phyloP scores from a whole-genome alignment of 2,113 vertebrate genomes.

The Paedocypris sp. region DNA sequence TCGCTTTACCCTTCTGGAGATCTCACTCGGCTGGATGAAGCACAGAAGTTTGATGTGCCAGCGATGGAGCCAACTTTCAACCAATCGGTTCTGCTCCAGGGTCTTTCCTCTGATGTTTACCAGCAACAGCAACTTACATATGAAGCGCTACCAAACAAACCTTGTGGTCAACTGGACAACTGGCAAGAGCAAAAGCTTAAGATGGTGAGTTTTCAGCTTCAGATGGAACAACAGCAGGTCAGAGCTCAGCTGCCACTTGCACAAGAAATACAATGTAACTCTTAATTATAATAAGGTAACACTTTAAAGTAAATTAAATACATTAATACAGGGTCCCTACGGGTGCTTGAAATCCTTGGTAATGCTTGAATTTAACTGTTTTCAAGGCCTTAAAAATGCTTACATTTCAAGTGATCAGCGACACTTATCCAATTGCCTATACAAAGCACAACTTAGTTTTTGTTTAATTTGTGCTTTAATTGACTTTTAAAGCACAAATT shows the following conservation, averaged over 20 bases:
- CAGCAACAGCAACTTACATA: constrained; percentile 66
- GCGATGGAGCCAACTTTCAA: constrained; percentile 79
- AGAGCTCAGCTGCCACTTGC: background rate
- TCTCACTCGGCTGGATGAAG: constrained; percentile 61
- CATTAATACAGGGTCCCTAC: no score
- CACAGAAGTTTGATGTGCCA: constrained; percentile 76
- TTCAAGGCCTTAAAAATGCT: no score
- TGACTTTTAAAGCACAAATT: no score
- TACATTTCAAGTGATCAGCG: no score
- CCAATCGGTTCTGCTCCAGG: constrained; percentile 72
- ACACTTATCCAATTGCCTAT: no score
- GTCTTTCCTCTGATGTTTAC: constrained; percentile 67
- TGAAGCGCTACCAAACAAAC: constrained; percentile 54
- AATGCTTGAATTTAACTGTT: no score
- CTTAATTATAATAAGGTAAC: no score
- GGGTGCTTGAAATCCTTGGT: no score
- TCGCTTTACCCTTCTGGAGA: constrained; percentile 67
- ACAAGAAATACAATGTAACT: no score
- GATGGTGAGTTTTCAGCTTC: constrained; percentile 73
- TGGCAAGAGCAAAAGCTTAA: constrained; percentile 78
- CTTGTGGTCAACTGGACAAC: constrained; percentile 63
- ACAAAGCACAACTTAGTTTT: no score
- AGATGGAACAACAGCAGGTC: constrained; percentile 93
- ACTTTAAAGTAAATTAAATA: no score
- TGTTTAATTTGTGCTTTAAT: no score